Evolutionary conservation across 2,797 vertebrate species (phyloP), one percentile per base, ranked within the genome.

Genomic region (Falco peregrinus): DNA sequence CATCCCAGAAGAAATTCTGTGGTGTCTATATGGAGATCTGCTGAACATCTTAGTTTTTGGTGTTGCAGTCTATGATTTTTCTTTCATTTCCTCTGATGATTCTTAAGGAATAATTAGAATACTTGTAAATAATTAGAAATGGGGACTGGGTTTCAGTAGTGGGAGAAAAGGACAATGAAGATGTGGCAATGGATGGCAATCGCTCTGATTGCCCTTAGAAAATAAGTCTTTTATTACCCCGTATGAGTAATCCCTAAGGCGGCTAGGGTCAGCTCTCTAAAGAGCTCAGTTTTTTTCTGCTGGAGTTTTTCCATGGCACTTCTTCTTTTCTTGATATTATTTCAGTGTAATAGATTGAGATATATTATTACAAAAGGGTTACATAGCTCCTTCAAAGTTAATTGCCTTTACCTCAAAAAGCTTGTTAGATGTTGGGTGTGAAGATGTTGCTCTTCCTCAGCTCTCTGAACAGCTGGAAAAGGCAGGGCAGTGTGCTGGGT

Each of bases 1-100:
- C 5, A n/a, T 29, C 6, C 1, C 3, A 47, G 21, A 37, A 61
- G 20, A 76, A 41, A 17, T 43, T 8, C 8, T 15, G 19, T 63
- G 39, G 7, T 6, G 3, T n/a, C 43, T 21, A 0, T 20, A 26
- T 3, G 8, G 41, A 79, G 25, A 76, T 10, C 4, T 41, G 2
- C 12, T 20, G 12, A 60, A 81, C 84, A 2, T 53, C 26, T 74
- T 15, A 22, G 7, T 0, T 77, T 63, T 43, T 68, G 8, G 2
- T 79, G 9, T 37, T 48, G 6, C 19, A 57, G 10, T 22, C n/a
- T 31, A 5, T 8, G 1, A 17, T 2, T 2, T 8, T 78, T 6
- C 9, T 82, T 71, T 61, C 37, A 33, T 47, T 59, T 82, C 7
- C 11, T 41, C 35, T 28, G 18, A 45, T 18, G 16, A 54, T 43